Percentiles rank a stretch among this genome's conserved stretches.
Evolutionary conservation across 2,888 invertebrate species (phyloP).

Genomic region (Tryphoninae sp.): DNA sequence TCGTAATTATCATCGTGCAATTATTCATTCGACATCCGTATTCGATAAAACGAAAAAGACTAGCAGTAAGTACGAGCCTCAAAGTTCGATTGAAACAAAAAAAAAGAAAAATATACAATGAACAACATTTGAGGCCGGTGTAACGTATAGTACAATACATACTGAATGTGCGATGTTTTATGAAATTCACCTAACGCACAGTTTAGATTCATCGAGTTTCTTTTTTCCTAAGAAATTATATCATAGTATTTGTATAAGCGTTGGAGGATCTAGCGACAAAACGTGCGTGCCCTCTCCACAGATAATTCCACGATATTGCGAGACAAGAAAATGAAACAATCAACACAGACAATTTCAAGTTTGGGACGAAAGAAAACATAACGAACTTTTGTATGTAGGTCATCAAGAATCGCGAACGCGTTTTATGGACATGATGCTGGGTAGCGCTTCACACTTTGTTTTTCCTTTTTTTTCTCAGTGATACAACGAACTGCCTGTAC

Average conservation of each 20-base stretch:
- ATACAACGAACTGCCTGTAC: conserved; percentile 31
- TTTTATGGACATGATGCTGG: conserved; percentile 45
- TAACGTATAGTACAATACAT: conserved; percentile 47
- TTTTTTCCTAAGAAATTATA: conserved; percentile 50
- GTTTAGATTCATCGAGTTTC: conserved; percentile 53
- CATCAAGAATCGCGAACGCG: conserved; percentile 40
- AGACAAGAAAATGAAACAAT: conserved; percentile 59
- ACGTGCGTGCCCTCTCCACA: conserved; percentile 25
- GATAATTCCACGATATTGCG: conserved; percentile 36
- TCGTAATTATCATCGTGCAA: conserved; percentile 27
- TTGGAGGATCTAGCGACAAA: conserved; percentile 52
- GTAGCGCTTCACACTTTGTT: conserved; percentile 57
- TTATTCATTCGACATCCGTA: conserved; percentile 39
- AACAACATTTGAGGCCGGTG: conserved; percentile 56
- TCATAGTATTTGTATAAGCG: conserved; percentile 54
- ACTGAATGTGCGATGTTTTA: conserved; percentile 49
- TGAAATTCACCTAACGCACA: conserved; percentile 54
- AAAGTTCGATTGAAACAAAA: conserved; percentile 54
- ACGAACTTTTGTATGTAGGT: conserved; percentile 50
- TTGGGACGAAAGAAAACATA: conserved; percentile 45
- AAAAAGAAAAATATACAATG: conserved; percentile 24
- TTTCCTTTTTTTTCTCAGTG: conserved; percentile 31
- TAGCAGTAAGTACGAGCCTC: conserved; percentile 71
- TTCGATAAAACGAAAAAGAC: conserved; percentile 68
- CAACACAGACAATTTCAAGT: conserved; percentile 58